Percentiles rank a stretch among this genome's conserved stretches.
Conservation (phyloP, 2,888 invertebrate genomes). For the Tinea pellionella region DNA sequence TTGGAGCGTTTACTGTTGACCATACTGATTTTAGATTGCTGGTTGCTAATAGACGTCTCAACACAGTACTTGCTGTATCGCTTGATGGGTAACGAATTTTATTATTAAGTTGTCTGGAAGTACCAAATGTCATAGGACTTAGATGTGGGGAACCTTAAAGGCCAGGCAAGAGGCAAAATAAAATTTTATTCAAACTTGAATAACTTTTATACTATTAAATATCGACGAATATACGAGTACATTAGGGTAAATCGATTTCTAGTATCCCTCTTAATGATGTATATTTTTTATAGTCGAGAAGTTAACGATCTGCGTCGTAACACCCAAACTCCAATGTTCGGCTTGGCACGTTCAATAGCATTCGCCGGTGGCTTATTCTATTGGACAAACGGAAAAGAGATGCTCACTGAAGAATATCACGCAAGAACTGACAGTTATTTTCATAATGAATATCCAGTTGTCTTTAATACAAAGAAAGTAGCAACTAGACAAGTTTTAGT, state of each 20-base stretch:
- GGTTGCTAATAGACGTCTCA: constrained; percentile 78
- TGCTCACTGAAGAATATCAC: constrained; percentile 84
- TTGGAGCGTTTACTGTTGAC: constrained; percentile 88
- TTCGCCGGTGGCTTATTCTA: constrained; percentile 83
- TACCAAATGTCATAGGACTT: too few relatives aligned
- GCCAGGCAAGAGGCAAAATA: too few relatives aligned
- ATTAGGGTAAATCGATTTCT: too few relatives aligned
- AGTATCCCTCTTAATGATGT: too few relatives aligned
- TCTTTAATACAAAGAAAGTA: constrained; percentile 45
- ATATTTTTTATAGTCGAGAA: constrained; percentile 71
- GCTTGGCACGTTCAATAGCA: constrained; percentile 79
- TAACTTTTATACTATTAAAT: too few relatives aligned
- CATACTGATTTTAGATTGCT: constrained; percentile 83
- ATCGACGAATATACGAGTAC: too few relatives aligned
- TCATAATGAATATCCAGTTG: constrained; percentile 78
- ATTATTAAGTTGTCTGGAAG: too few relatives aligned
- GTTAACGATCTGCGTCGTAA: constrained; percentile 78
- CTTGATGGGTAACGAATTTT: constrained; percentile 76
- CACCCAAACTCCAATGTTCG: constrained; percentile 80
- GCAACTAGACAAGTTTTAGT: constrained; percentile 41
- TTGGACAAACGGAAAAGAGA: constrained; percentile 85
- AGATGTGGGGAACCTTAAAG: too few relatives aligned
- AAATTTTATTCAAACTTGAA: too few relatives aligned
- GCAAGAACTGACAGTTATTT: constrained; percentile 76
- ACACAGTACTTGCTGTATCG: constrained; percentile 84